Evolutionary conservation across 2,888 invertebrate genomes (phyloP).

Genomic region (Sicus ferrugineus): DNA sequence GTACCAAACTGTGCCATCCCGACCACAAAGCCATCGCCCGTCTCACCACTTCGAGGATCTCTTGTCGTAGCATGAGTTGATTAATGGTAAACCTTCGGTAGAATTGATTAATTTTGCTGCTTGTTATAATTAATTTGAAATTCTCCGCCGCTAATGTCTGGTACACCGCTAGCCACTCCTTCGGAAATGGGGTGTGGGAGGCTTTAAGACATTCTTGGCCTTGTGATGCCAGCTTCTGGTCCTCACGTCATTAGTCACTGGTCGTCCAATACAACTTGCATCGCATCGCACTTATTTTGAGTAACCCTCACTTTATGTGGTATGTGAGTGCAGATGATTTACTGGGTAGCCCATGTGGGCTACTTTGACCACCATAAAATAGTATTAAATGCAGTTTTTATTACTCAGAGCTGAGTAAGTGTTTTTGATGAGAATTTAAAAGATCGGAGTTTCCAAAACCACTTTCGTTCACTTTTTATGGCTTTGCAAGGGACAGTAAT

Average conservation of each 20-base stretch:
- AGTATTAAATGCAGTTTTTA: slow-evolving; percentile 16
- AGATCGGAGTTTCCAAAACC: too few species aligned
- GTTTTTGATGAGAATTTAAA: too few species aligned
- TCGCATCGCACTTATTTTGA: slow-evolving; percentile 2
- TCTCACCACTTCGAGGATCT: background rate
- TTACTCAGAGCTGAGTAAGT: background rate
- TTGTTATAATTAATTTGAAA: slow-evolving; percentile 33
- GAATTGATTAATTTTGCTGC: slow-evolving; percentile 32
- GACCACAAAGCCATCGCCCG: background rate
- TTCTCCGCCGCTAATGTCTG: slow-evolving; percentile 7
- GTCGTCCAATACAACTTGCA: background rate
- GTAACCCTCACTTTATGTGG: too few species aligned
- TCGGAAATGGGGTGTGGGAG: background rate
- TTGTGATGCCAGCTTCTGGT: slow-evolving; percentile 6
- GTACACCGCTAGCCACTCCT: background rate
- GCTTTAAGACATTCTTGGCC: background rate
- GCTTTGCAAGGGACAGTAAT: too few species aligned
- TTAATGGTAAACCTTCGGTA: slow-evolving; percentile 24
- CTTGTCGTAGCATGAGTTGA: background rate
- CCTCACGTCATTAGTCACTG: background rate
- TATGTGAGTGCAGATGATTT: background rate
- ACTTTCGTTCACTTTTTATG: too few species aligned
- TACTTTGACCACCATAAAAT: slow-evolving; percentile 20
- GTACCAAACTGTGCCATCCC: too few species aligned
- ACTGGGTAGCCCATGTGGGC: slow-evolving; percentile 3